Evolutionary conservation across 2,113 vertebrate species (phyloP), one percentile per base, ranked within the genome.

Genomic region (Mesitornis unicolor): DNA sequence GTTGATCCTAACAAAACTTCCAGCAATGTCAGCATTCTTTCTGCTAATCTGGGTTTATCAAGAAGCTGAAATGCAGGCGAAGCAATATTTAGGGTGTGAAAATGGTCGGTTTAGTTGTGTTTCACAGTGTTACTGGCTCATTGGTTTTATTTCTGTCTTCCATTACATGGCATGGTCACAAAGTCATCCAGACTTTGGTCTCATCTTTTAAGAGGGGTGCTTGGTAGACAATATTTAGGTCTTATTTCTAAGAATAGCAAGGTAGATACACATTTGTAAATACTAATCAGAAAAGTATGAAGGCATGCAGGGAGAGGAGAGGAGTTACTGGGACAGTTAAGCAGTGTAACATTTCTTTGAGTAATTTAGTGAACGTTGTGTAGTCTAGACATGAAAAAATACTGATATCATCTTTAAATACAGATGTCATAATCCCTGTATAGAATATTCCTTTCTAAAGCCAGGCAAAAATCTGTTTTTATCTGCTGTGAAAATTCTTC

Each of bases 341-440:
- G 85, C 35, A 40, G 75, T 94, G 17, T 95, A 91, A 86, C n/a
- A 95, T 92, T 89, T 97, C 89, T 97, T 80, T 31, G 47, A 86
- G 92, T 93, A 92, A 77, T 94, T 84, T 91, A 61, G 53, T 90
- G 81, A 82, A 95, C 82, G 83, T 87, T 81, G 26, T 77, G 35
- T 79, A 64, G 93, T 95, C 93, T 93, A 96, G 86, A 94, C 84
- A 75, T 89, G 61, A 87, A 96, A n/a, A 94, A 91, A 89, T 86
- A 88, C 67, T 43, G 38, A 21, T 95, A 90, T 7, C 22, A 42
- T 88, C 84, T 80, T 87, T 77, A 82, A 89, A 64, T 56, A 69
- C 31, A 83, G 36, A 83, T 88, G 40, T 89, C 86, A 54, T 85
- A 22, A 56, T 85, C 74, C 43, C n/a, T 67, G 16, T 81, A 80